Evolutionary conservation across 2,797 vertebrate genomes (phyloP), one percentile per base, ranked within the genome.

Genomic region (Parotocinclus haroldoi): DNA sequence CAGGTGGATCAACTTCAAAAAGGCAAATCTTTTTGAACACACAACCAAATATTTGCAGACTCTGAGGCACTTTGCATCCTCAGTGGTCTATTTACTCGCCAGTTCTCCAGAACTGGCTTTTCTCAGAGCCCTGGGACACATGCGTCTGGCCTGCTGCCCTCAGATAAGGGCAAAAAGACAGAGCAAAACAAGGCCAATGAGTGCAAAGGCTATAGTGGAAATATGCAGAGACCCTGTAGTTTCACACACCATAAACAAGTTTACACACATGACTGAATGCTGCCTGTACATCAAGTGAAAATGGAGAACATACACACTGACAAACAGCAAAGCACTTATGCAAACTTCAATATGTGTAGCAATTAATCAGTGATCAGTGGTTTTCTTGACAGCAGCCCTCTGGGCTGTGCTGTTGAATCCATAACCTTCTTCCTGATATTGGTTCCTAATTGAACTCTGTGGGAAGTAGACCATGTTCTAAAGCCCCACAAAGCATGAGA

Each of bases 1-100:
- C 1, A 27, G n/a, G 27, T 48, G 27, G 9, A 27, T 11, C 27
- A 10, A 57, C 59, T 78, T 75, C 51, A 71, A 73, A 75, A 9
- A 17, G 4, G 19, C 36, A 18, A 60, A 62, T 61, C 58, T 68
- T 74, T 77, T 71, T 78, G 64, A 78, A 73, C 72, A 48, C 6
- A 10, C 18, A 18, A 62, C 60, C 68, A 78, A 80, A 80, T 80
- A 78, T 78, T 80, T 76, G 61, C 72, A 16, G 74, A 72, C 74
- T 64, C 72, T 62, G 39, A 68, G 60, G 58, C 59, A 54, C 61
- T 56, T 27, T 17, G 58, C 62, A 71, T 68, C 66, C 61, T 76
- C 58, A 72, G 69, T 44, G 4, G 62, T 14, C 36, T 76, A 73
- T 80, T 78, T 78, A 72, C 64, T 46, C 27, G 55, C 46, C 55